Conservation (phyloP, 2,113 vertebrate species). For the Cochlearius cochlearius region DNA sequence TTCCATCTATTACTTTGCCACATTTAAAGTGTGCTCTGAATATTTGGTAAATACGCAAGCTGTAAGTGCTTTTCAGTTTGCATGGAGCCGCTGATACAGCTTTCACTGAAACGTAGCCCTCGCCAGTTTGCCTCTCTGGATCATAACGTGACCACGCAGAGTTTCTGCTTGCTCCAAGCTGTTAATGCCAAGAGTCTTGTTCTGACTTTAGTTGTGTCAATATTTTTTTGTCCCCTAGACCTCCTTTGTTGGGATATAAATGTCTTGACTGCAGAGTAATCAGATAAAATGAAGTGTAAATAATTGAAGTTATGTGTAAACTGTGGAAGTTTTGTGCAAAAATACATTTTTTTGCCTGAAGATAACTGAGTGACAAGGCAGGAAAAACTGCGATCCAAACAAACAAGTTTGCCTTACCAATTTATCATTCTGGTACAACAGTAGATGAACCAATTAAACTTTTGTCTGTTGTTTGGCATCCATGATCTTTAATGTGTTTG, state of each 20-base stretch:
- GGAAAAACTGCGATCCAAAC: not conserved
- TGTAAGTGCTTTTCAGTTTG: not conserved
- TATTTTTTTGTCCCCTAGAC: not conserved
- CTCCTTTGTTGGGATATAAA: not conserved
- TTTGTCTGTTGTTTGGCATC: not conserved
- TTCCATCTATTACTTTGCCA: not conserved
- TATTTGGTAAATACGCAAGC: not conserved
- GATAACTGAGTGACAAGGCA: not conserved
- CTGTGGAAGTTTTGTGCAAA: not conserved
- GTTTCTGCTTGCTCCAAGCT: not conserved
- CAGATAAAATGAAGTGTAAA: not conserved
- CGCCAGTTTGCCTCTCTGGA: not conserved
- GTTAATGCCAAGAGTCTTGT: not conserved
- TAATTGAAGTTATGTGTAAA: not conserved
- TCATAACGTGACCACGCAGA: not conserved
- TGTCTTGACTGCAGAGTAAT: not conserved
- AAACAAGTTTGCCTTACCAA: not conserved
- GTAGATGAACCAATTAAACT: not conserved
- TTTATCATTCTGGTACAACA: not conserved
- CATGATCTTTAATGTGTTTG: not conserved
- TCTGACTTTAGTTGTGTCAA: not conserved
- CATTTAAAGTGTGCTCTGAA: not conserved
- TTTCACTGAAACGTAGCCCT: not conserved
- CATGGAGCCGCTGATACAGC: accelerated
- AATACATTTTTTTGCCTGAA: not conserved